phyloP scores from a whole-genome alignment of 2,797 vertebrate genomes.

The Lerista edwardsae region DNA sequence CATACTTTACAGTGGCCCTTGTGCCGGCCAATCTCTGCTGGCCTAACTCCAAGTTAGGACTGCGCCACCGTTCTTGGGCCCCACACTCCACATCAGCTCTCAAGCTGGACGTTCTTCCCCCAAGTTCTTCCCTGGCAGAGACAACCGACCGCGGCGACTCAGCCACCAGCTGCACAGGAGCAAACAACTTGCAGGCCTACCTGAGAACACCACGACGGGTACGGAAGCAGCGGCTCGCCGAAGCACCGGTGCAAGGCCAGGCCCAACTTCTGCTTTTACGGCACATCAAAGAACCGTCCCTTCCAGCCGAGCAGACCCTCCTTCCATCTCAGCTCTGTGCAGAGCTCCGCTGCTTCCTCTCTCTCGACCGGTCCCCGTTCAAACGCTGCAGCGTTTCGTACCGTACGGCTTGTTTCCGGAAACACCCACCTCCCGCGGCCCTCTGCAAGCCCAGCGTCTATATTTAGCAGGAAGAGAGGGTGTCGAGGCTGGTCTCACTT shows the following conservation, averaged over 20 bases:
- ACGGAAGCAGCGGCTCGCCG: not conserved
- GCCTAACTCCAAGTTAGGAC: no score
- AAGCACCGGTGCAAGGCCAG: not conserved
- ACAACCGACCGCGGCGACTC: not conserved
- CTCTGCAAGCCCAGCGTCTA: constrained; percentile 57
- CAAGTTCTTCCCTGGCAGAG: not conserved
- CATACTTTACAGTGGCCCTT: no score
- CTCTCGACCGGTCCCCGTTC: not conserved
- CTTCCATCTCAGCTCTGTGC: not conserved
- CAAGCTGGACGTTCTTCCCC: not conserved
- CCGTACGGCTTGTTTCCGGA: constrained; percentile 52
- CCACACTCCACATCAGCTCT: constrained; percentile 19
- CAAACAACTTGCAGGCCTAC: not conserved
- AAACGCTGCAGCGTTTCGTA: not conserved
- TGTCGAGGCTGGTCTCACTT: constrained; percentile 65
- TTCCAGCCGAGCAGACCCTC: not conserved
- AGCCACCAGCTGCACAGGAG: not conserved
- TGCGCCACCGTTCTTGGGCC: no score
- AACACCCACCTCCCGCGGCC: constrained; percentile 57
- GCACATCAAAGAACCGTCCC: not conserved
- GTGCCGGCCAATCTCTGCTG: no score
- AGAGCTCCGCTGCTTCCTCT: constrained; percentile 23
- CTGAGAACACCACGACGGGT: not conserved
- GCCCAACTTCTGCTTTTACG: not conserved
- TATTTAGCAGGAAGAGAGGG: constrained; percentile 62